A percentile compares a stretch with the other conserved stretches of the same genome.
These are phyloP conservation scores for Graptemys geographica DNA, from an alignment of 2,797 vertebrate genomes.

Conservation along the genomic window DNA sequence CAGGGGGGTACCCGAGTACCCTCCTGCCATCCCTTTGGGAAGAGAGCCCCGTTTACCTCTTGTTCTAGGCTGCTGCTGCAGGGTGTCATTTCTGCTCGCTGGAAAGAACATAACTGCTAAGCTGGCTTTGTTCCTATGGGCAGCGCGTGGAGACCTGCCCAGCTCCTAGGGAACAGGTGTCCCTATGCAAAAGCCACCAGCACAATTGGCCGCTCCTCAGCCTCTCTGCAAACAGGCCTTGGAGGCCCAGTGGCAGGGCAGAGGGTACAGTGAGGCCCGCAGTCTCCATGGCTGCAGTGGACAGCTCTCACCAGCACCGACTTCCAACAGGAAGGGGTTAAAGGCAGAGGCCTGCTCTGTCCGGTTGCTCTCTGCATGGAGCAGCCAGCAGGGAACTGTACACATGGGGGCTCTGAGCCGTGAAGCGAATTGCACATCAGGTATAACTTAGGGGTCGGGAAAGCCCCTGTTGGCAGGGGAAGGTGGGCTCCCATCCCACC, in stretches of 20 bases:
- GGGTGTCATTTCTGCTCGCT: fast-evolving
- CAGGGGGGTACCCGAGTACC: fast-evolving
- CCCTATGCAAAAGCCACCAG: fast-evolving
- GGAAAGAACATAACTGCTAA: fast-evolving
- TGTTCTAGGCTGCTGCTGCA: not conserved
- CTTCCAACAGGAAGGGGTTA: not conserved
- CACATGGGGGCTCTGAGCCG: not conserved
- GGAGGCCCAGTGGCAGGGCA: fast-evolving
- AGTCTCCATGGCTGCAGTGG: not conserved
- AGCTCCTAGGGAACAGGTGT: fast-evolving
- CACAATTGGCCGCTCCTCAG: fast-evolving
- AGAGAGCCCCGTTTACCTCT: fast-evolving
- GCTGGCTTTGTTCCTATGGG: not conserved
- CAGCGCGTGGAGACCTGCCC: fast-evolving
- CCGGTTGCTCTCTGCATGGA: fast-evolving
- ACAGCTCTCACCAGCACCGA: not conserved
- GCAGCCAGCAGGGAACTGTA: not conserved
- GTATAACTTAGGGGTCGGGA: not conserved
- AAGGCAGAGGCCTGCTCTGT: not conserved
- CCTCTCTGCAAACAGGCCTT: not conserved
- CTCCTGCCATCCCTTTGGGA: fast-evolving
- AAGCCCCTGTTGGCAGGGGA: not conserved
- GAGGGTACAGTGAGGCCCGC: not conserved
- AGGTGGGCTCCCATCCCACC: not conserved
- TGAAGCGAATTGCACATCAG: no score